Base-by-base conservation (phyloP, 37 sponge, comb jelly and placozoan species). In the Crambe crambe region DNA sequence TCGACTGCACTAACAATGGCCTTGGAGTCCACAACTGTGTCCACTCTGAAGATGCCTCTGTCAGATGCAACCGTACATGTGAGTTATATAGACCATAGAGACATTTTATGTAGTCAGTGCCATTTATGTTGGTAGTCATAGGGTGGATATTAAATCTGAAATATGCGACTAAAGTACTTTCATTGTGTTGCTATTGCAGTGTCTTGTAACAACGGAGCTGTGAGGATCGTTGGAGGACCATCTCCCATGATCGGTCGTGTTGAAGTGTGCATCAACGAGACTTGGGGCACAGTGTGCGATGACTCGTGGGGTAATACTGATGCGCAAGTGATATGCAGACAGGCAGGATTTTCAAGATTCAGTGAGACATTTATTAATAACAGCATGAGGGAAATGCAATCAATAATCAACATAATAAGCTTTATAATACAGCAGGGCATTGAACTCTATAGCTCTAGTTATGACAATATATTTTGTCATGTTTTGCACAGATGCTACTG, bases 341-440 rank as follows among this genome's bases (percentile, higher is more conserved):
- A 47, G 12, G 51, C 51, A 15, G 80, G 80, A 47, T 77, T 26
- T 42, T 77, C 27, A 37, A 25, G 42, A 4, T 20, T 23, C n/a
- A 61, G 63, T 61, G 15, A 61, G 25, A 23, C 12, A n/a, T n/a
- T n/a, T n/a, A n/a, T n/a, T n/a, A n/a, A n/a, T n/a, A n/a, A n/a
- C n/a, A n/a, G n/a, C n/a, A n/a, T n/a, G n/a, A n/a, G n/a, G n/a
- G n/a, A n/a, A n/a, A n/a, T n/a, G n/a, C n/a, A n/a, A n/a, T n/a
- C n/a, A n/a, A n/a, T n/a, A n/a, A n/a, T n/a, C n/a, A n/a, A n/a
- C n/a, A n/a, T n/a, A n/a, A n/a, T n/a, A n/a, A n/a, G n/a, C n/a
- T n/a, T n/a, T n/a, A n/a, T n/a, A n/a, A n/a, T n/a, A n/a, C n/a
- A n/a, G n/a, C n/a, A n/a, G n/a, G n/a, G n/a, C n/a, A n/a, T n/a